Base-by-base conservation (phyloP, 2,888 invertebrate species). In the Polyploca ridens region DNA sequence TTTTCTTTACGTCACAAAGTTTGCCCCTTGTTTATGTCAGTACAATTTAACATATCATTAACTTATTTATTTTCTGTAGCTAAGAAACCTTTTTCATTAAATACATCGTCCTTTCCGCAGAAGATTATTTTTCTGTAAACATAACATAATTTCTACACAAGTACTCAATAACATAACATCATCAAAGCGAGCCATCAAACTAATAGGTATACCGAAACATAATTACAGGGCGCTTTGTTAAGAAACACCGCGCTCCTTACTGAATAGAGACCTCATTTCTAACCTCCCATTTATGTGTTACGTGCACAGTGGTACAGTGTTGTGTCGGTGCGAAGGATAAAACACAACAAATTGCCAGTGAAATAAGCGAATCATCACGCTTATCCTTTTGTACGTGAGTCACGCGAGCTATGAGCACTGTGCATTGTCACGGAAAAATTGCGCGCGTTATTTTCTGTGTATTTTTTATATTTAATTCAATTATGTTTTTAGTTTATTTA, bases 311-410 rank as follows among this genome's bases (percentile, higher is more conserved):
- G 27, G 49, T 58, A 46, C 64, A 63, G 62, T 71, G 75, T 76
- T 69, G 73, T 71, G 71, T 66, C 16, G 19, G 61, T 61, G 66
- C 62, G 64, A 65, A 66, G 71, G 71, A 77, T 75, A 75, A 73
- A 74, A 72, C 75, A 78, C 75, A 76, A 78, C 77, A 79, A 81
- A 81, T 79, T 77, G 77, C 70, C 71, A 68, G 73, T 76, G 72
- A 78, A 81, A 81, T 78, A 76, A 79, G 73, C 75, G 76, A 75
- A 81, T 77, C 77, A 77, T 76, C 77, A 67, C 73, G 73, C 69
- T 78, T 76, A 76, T 75, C 74, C 76, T 64, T 70, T 67, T 67
- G 79, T 74, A 78, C 78, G 74, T 75, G 76, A 75, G 77, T 67
- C 83, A 82, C 79, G 83, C 82, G 66, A 81, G 67, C 64, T 41